Percentiles rank a stretch among this genome's conserved stretches.
Conservation (phyloP, 1,140 invertebrate species). For the Lasioglossum albipes region DNA sequence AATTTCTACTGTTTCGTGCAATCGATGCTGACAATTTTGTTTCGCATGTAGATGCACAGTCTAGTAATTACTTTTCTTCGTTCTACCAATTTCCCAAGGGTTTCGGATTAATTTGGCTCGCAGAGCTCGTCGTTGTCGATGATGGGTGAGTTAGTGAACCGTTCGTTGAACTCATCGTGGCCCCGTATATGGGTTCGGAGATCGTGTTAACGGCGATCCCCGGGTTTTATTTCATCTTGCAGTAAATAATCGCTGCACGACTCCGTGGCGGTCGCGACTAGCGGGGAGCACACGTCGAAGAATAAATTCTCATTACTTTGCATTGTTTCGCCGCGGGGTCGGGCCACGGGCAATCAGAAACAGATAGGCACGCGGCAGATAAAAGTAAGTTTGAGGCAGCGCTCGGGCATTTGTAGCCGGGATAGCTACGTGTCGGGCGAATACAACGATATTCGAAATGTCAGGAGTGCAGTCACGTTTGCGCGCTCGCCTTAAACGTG, state of each 20-base stretch:
- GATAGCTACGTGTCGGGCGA: conserved; percentile 35
- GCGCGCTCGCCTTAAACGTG: conserved; percentile 44
- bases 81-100: too few relatives aligned
- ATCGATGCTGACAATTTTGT: too few relatives aligned
- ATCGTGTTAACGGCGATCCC: neutral
- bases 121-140: too few relatives aligned
- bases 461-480: conserved; percentile 54
- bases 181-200: too few relatives aligned
- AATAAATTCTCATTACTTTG: conserved; percentile 34
- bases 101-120: too few relatives aligned
- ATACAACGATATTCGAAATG: conserved; percentile 53
- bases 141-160: too few relatives aligned
- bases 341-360: neutral
- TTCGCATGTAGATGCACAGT: too few relatives aligned
- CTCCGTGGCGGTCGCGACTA: neutral
- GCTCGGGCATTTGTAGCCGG: conserved; percentile 33
- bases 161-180: too few relatives aligned
- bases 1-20: too few relatives aligned
- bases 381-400: conserved; percentile 26
- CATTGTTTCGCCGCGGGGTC: conserved; percentile 29
- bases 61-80: too few relatives aligned
- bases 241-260: conserved; percentile 6
- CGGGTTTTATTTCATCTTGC: neutral
- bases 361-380: conserved; percentile 47
- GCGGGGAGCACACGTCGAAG: neutral